Base-by-base conservation (phyloP, 2,113 vertebrate genomes). In the Halichoeres trimaculatus region DNA sequence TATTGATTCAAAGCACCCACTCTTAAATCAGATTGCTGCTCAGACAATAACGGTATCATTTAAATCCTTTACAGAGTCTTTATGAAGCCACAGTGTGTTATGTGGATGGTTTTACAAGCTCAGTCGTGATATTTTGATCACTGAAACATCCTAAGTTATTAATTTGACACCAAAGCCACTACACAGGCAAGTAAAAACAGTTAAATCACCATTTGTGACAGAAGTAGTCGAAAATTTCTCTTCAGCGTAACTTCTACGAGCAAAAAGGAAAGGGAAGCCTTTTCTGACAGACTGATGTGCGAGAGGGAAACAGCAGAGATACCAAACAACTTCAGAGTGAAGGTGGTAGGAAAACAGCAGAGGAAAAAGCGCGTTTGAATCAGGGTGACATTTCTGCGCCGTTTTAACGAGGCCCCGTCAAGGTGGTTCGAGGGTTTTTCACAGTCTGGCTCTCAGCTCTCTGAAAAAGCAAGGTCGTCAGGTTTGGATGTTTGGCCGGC, bases 301-400 rank as follows among this genome's bases (percentile, higher is more conserved):
- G 47, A 56, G 48, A 38, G 22, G 17, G 52, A 77, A 45, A 45
- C 43, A 45, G 43, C 40, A 19, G 51, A 55, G 54, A 24, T 13
- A 1, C 54, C 55, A 19, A 57, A 43, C 73, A 9, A 30, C 60
- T 57, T 76, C 52, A 55, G 62, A 2, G 7, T 36, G 52, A 67
- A 59, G 47, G 38, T 10, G 50, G 48, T 73, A 58, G 62, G 35
- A 59, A 5, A 45, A 45, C 43, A 8, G 43, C 43, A 7, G 13
- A 45, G 43, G 17, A 53, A 50, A 6, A 14, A 66, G 62, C 47
- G 35, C 36, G 65, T 73, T 74, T 59, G 69, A 70, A 76, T 70
- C 69, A 30, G 81, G 80, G 74, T 77, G 80, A 77, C 88, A 78
- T 82, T 79, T 88, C 62, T 26, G 4, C 81, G 81, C 38, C 30